phyloP scores from a whole-genome alignment of 2,888 invertebrate genomes.

The Pseudeuparius sepicola region DNA sequence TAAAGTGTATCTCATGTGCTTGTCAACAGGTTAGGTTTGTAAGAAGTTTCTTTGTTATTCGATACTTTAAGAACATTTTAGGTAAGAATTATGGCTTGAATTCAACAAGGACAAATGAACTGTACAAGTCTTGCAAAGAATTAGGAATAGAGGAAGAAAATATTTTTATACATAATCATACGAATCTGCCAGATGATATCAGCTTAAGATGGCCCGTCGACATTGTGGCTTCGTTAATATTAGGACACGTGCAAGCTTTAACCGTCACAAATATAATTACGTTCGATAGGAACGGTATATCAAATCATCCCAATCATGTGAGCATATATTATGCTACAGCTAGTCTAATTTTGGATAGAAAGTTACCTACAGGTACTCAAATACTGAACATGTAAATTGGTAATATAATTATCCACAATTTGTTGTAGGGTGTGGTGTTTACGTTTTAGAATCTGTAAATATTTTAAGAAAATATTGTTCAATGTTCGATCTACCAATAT shows the following conservation, averaged over 20 bases:
- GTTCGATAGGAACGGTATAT: conserved; percentile 90
- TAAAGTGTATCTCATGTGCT: conserved; percentile 70
- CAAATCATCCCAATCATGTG: conserved; percentile 85
- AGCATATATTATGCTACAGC: conserved; percentile 75
- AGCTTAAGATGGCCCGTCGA: conserved; percentile 65
- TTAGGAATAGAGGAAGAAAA: conserved; percentile 72
- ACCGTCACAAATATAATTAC: conserved; percentile 80
- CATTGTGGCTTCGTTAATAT: conserved; percentile 51
- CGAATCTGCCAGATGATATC: conserved; percentile 68
- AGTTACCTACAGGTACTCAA: conserved; percentile 59
- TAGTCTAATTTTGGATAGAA: conserved; percentile 64
- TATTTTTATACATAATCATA: conserved; percentile 61
- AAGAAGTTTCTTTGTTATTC: conserved; percentile 10
- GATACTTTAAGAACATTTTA: conserved; percentile 27
- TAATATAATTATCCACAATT: not conserved
- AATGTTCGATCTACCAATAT: conserved; percentile 73
- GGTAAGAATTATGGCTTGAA: conserved; percentile 39
- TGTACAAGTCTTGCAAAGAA: conserved; percentile 68
- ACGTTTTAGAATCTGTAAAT: conserved; percentile 77
- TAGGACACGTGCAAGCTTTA: conserved; percentile 59
- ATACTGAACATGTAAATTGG: conserved; percentile 8
- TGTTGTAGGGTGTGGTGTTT: conserved; percentile 68
- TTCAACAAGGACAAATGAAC: conserved; percentile 58
- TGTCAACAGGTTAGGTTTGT: conserved; percentile 59
- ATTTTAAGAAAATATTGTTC: conserved; percentile 77